phyloP scores from a whole-genome alignment of 2,113 vertebrate genomes.

The Pholis gunnellus region DNA sequence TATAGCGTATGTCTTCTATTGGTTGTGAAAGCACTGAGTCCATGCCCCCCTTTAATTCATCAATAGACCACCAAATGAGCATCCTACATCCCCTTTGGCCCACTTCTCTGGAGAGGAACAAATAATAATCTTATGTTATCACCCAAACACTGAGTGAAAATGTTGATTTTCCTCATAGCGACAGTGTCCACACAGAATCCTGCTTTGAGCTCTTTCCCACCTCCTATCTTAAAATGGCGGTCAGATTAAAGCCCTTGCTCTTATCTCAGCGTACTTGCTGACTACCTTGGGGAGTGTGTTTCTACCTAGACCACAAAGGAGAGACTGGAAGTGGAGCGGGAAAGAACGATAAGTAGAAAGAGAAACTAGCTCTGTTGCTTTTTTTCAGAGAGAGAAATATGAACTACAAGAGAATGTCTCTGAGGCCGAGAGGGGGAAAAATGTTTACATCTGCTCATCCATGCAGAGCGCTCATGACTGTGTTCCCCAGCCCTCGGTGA shows the following conservation, averaged over 20 bases:
- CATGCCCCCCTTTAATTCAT: slow-evolving; percentile 36
- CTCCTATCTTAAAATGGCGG: slow-evolving; percentile 1
- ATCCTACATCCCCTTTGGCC: slow-evolving; percentile 39
- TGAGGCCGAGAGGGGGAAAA: background rate
- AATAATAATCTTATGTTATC: background rate
- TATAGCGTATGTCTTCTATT: slow-evolving; percentile 54
- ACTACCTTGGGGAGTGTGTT: slow-evolving; percentile 19
- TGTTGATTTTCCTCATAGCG: no score
- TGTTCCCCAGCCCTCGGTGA: slow-evolving; percentile 47
- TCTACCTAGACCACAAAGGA: slow-evolving; percentile 27
- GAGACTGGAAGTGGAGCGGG: background rate
- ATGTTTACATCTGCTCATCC: slow-evolving; percentile 62
- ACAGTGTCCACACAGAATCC: background rate
- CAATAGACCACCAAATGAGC: slow-evolving; percentile 47
- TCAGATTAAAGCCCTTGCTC: slow-evolving; percentile 42
- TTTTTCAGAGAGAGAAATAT: slow-evolving; percentile 7
- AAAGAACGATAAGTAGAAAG: background rate
- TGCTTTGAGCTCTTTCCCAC: slow-evolving; percentile 24
- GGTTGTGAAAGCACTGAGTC: slow-evolving; percentile 49
- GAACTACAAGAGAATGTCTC: slow-evolving; percentile 22
- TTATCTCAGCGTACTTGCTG: slow-evolving; percentile 21
- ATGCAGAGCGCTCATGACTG: slow-evolving; percentile 44
- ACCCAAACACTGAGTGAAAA: slow-evolving; percentile 11
- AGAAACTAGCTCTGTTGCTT: background rate
- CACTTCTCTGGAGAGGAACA: slow-evolving; percentile 7